Percentiles rank a stretch among this genome's conserved stretches.
Conservation (phyloP, 2,113 vertebrate species). For the Cercopithecus mona region DNA sequence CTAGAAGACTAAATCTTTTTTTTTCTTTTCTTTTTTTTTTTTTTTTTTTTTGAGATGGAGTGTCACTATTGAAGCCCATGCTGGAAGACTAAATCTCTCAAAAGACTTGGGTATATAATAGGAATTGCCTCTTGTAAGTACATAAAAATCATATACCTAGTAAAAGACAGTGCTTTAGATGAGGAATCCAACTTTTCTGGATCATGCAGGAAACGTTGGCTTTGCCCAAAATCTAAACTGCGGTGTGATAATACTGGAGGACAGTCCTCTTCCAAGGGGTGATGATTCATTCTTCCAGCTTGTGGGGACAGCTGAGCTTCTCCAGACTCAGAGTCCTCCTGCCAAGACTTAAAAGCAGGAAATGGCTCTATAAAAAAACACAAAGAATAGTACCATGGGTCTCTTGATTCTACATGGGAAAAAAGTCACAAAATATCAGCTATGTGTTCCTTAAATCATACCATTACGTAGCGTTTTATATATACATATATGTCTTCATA, state of each 20-base stretch:
- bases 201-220: constrained; percentile 94
- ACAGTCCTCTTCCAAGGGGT: constrained; percentile 91
- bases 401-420: constrained; percentile 23
- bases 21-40: too few relatives aligned
- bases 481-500: neutral
- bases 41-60: too few relatives aligned
- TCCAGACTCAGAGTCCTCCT: constrained; percentile 94
- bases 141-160: constrained; percentile 85
- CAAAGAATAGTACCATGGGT: constrained; percentile 65
- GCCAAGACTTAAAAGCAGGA: constrained; percentile 97
- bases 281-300: constrained; percentile 95
- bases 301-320: constrained; percentile 97
- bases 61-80: too few relatives aligned
- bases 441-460: constrained; percentile 37
- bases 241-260: constrained; percentile 92
- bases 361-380: constrained; percentile 91
- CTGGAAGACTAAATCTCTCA: neutral
- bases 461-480: neutral
- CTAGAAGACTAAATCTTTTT: neutral
- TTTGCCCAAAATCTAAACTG: constrained; percentile 95
- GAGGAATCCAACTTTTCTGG: constrained; percentile 90
- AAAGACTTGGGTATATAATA: neutral
- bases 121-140: neutral
- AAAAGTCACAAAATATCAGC: constrained; percentile 17
- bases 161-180: constrained; percentile 91